Evolutionary conservation across 2,888 invertebrate genomes (phyloP).

Genomic region (Apoderus coryli): DNA sequence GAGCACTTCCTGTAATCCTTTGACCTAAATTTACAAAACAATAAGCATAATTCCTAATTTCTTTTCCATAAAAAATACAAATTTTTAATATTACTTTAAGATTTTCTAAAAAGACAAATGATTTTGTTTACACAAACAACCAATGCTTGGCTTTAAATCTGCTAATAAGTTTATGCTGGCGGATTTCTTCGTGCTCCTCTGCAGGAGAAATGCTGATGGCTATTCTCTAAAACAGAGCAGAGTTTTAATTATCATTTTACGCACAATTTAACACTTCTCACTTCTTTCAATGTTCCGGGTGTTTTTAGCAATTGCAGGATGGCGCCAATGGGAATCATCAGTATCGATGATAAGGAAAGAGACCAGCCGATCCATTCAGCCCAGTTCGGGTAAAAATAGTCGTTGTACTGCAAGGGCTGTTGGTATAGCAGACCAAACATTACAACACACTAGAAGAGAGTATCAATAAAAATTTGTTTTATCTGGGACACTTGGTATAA

Average conservation of each 20-base stretch:
- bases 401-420: slow-evolving; percentile 49
- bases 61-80: no score
- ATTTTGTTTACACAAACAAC: slow-evolving; percentile 47
- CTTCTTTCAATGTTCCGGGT: slow-evolving; percentile 52
- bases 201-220: slow-evolving; percentile 52
- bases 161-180: slow-evolving; percentile 43
- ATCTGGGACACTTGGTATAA: no score
- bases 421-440: slow-evolving; percentile 50
- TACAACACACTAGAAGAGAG: slow-evolving; percentile 45
- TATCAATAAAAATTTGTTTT: no score
- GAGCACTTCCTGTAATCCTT: no score
- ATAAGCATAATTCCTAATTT: no score
- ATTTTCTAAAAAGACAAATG: no score
- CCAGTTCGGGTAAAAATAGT: slow-evolving; percentile 56
- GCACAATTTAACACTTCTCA: slow-evolving; percentile 26
- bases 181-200: slow-evolving; percentile 49
- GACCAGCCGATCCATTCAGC: slow-evolving; percentile 58
- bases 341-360: slow-evolving; percentile 56
- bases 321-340: slow-evolving; percentile 57
- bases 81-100: no score
- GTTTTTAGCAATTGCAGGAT: slow-evolving; percentile 46
- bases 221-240: slow-evolving; percentile 36
- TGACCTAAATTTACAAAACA: no score
- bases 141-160: slow-evolving; percentile 51
- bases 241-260: background rate